These are phyloP conservation scores for Silurus glanis DNA, from an alignment of 2,113 vertebrate species.

Conservation along the genomic window DNA sequence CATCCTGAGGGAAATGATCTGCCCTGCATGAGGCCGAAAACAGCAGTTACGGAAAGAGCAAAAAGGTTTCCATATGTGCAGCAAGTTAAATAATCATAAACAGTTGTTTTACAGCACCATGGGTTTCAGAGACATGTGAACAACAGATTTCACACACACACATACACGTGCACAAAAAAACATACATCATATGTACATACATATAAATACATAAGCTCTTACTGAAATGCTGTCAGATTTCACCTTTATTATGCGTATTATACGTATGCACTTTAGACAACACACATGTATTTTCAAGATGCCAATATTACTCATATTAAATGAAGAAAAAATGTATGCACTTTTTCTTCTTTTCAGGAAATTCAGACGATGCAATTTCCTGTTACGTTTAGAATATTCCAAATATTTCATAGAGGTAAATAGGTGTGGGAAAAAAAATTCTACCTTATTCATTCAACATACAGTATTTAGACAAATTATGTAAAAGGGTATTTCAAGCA, in stretches of 20 bases:
- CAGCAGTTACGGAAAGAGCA: not conserved
- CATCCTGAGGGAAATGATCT: constrained; percentile 8
- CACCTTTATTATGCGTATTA: not conserved
- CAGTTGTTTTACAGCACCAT: not conserved
- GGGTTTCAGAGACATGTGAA: not conserved
- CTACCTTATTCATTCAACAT: too few relatives aligned
- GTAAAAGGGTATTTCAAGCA: too few relatives aligned
- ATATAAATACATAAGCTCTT: not conserved
- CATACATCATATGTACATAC: not conserved
- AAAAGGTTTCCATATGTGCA: not conserved
- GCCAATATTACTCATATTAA: not conserved
- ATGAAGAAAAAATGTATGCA: not conserved
- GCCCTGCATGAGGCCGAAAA: not conserved
- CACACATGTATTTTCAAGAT: not conserved
- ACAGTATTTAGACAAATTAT: too few relatives aligned
- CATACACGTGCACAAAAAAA: not conserved
- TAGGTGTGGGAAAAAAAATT: too few relatives aligned
- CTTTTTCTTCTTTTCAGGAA: not conserved
- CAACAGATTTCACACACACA: not conserved
- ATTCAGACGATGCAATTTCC: too few relatives aligned
- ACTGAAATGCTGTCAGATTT: not conserved
- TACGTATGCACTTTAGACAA: too few relatives aligned
- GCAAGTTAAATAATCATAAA: not conserved
- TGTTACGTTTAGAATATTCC: too few relatives aligned
- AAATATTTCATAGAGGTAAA: too few relatives aligned